Evolutionary conservation across 1,140 invertebrate species (phyloP).

Genomic region (Orussus abietinus): DNA sequence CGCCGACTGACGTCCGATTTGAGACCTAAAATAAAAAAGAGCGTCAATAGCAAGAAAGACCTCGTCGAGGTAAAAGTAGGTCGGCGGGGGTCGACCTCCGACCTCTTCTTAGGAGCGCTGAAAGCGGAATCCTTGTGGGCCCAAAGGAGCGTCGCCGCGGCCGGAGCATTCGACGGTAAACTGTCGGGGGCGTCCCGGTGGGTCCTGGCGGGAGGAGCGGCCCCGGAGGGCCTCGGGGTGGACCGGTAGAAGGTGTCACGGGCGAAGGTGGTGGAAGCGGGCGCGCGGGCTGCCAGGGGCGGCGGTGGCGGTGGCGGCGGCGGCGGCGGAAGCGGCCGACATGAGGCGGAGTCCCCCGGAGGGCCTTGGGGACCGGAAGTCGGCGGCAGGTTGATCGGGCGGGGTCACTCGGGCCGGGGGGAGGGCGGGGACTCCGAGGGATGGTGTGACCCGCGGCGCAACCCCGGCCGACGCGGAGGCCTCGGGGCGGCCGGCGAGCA

Average conservation of each 20-base stretch:
- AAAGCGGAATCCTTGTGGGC: too few species aligned
- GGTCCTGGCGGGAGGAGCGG: constrained; percentile 29
- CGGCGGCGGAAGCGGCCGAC: constrained; percentile 35
- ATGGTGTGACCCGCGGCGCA: constrained; percentile 48
- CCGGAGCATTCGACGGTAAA: too few species aligned
- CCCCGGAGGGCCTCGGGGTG: constrained; percentile 35
- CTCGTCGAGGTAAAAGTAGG: too few species aligned
- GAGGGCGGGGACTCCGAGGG: constrained; percentile 36
- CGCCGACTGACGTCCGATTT: too few species aligned
- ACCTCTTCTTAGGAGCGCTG: too few species aligned
- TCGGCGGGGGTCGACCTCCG: too few species aligned
- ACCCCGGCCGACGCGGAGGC: constrained; percentile 41
- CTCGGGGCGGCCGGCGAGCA: constrained; percentile 40
- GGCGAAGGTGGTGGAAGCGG: constrained; percentile 38
- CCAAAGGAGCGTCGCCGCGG: too few species aligned
- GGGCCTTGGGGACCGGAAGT: constrained; percentile 38
- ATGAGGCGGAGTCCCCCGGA: constrained; percentile 45
- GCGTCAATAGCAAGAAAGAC: too few species aligned
- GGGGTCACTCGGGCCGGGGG: constrained; percentile 33
- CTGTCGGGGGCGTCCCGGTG: constrained; percentile 31
- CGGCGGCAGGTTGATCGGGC: constrained; percentile 38
- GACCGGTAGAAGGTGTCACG: constrained; percentile 37
- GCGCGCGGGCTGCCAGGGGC: constrained; percentile 39
- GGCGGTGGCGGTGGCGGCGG: too few species aligned
- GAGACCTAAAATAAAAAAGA: too few species aligned